A percentile compares a stretch with the other conserved stretches of the same genome.
Conservation (phyloP, 2,797 vertebrate genomes). For the Phaenicophaeus curvirostris region DNA sequence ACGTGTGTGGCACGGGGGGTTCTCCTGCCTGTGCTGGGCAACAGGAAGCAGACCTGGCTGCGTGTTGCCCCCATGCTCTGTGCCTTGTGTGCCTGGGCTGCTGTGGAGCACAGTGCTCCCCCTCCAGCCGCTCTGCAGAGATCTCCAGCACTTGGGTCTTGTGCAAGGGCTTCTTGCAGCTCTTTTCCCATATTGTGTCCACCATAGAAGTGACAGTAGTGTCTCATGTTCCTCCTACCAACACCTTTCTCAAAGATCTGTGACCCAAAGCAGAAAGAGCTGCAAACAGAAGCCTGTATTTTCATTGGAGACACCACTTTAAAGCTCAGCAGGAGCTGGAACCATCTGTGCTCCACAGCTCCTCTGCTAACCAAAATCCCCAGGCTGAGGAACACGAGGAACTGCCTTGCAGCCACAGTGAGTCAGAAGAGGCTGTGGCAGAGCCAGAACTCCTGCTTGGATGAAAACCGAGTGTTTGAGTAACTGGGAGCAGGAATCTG, state of each 20-base stretch:
- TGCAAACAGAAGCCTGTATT: background rate
- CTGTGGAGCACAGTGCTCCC: background rate
- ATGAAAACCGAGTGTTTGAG: background rate
- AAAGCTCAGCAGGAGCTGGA: background rate
- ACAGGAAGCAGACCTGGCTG: background rate
- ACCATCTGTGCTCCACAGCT: background rate
- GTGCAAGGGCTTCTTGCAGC: background rate
- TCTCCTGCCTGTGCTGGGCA: background rate
- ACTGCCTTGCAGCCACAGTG: background rate
- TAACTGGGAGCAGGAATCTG: background rate
- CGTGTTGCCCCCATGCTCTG: background rate
- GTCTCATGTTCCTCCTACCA: background rate
- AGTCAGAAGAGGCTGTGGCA: background rate
- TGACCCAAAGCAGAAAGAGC: background rate
- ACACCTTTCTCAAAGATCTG: background rate
- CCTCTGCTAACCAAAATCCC: background rate
- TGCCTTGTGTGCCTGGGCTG: background rate
- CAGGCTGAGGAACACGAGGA: background rate
- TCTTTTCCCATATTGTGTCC: background rate
- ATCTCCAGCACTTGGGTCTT: background rate
- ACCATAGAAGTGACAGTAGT: background rate
- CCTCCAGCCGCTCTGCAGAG: background rate
- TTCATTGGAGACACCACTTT: background rate
- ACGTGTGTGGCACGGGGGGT: accelerated
- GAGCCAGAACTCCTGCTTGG: background rate